Evolutionary conservation across 2,888 invertebrate species (phyloP).

Genomic region (Aphidoletes aphidimyza): DNA sequence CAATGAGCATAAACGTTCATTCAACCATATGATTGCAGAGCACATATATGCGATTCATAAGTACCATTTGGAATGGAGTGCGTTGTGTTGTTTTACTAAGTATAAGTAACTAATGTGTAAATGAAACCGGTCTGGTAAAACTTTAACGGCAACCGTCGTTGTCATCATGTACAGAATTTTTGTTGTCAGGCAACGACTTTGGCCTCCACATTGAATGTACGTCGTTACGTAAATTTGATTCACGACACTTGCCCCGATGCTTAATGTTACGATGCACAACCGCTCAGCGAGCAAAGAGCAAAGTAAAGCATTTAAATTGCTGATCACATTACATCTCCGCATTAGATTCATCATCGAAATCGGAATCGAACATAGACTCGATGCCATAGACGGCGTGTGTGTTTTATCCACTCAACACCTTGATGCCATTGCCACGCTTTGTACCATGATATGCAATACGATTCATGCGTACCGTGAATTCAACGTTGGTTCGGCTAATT

Average conservation of each 20-base stretch:
- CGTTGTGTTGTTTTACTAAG: background rate
- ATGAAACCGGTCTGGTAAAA: background rate
- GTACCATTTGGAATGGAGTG: background rate
- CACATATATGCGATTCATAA: background rate
- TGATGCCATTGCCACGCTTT: background rate
- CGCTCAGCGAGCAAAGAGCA: too few species aligned
- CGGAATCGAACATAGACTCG: too few species aligned
- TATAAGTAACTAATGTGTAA: background rate
- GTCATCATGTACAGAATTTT: background rate
- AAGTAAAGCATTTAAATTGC: background rate
- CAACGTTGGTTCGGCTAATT: too few species aligned
- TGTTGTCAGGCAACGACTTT: background rate
- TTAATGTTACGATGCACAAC: too few species aligned
- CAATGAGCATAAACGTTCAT: background rate
- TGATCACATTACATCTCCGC: background rate
- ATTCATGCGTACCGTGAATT: background rate
- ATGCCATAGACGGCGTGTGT: conserved; percentile 3
- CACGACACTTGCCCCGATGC: background rate
- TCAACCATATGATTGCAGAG: conserved; percentile 5
- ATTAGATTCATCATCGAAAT: background rate
- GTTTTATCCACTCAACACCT: conserved; percentile 7
- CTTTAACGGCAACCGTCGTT: background rate
- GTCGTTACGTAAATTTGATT: conserved; percentile 20
- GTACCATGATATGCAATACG: background rate
- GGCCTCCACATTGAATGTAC: conserved; percentile 13